Evolutionary conservation across 2,113 vertebrate genomes (phyloP), one percentile per base, ranked within the genome.

Genomic region (Plecturocebus donacophilus): DNA sequence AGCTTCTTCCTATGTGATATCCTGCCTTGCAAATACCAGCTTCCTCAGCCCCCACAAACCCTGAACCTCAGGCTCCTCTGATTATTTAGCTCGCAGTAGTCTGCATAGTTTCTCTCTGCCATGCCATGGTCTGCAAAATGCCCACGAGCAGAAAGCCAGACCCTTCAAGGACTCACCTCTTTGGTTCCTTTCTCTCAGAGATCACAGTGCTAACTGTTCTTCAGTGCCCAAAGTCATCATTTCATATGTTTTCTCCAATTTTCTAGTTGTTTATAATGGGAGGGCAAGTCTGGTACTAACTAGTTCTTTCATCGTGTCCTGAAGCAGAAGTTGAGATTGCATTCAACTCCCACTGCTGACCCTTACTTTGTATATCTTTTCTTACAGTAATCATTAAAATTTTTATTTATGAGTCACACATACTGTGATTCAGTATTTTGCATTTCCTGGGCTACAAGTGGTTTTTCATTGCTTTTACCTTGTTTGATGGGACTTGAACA

Each of bases 291-390:
- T 77, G 38, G 12, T n/a, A 32, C 47, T 52, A 32, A 32, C 47
- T 52, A 32, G 9, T 68, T 93, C 42, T 32, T 83, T 90, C 27
- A 77, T 90, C n/a, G 27, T 77, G 88, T 35, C 89, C 58, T 82
- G 68, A 86, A 87, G 87, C 64, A 95, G n/a, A 95, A 87, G 86
- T 82, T 71, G 68, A 79, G 54, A 85, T 66, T 32, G 91, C 87
- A 86, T 35, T 91, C 42, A 21, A 0, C 77, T 58, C 77, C 64
- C 42, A 47, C 14, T 40, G 38, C 68, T 61, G 12, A 38, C 38
- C 20, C 92, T 92, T 81, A 76, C 32, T 47, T n/a, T 80, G 6
- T 3, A 38, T 58, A 38, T 25, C 21, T 79, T 70, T 64, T 79
- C 70, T 79, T 92, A 71, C 23, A 73, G 66, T 56, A 91, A 27